A percentile compares a stretch with the other conserved stretches of the same genome.
These are phyloP conservation scores for Psephotus haematonotus DNA, from an alignment of 2,113 vertebrate species.

Conservation along the genomic window DNA sequence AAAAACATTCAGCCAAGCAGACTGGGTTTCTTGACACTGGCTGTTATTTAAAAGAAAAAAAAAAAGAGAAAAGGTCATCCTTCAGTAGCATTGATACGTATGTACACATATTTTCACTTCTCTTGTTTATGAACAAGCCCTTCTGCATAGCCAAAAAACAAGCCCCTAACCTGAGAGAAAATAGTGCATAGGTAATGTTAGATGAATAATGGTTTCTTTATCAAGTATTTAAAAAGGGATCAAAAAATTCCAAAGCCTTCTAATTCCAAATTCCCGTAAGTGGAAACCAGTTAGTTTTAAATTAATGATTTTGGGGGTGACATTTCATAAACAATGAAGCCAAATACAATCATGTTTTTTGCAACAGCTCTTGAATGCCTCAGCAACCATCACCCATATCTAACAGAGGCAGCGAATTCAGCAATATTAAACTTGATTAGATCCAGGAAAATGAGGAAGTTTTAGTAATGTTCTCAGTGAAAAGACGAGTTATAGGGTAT, in stretches of 20 bases:
- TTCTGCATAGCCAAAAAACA: not conserved
- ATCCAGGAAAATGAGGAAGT: not conserved
- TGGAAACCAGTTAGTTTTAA: not conserved
- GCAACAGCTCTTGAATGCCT: not conserved
- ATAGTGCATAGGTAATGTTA: not conserved
- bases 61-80: not conserved
- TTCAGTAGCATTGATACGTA: not conserved
- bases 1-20: not conserved
- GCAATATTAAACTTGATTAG: not conserved
- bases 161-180: not conserved
- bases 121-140: not conserved
- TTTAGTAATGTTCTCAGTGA: not conserved
- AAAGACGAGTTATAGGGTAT: not conserved
- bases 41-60: not conserved
- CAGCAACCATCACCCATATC: fast-evolving
- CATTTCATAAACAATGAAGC: not conserved
- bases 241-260: not conserved
- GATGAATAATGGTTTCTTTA: not conserved
- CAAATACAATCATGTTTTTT: not conserved
- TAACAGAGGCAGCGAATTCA: not conserved
- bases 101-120: not conserved
- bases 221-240: not conserved
- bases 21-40: not conserved
- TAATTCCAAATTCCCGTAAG: not conserved
- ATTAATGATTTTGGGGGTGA: not conserved